Conservation (phyloP, 1,140 invertebrate species). For the Adelges cooleyi region DNA sequence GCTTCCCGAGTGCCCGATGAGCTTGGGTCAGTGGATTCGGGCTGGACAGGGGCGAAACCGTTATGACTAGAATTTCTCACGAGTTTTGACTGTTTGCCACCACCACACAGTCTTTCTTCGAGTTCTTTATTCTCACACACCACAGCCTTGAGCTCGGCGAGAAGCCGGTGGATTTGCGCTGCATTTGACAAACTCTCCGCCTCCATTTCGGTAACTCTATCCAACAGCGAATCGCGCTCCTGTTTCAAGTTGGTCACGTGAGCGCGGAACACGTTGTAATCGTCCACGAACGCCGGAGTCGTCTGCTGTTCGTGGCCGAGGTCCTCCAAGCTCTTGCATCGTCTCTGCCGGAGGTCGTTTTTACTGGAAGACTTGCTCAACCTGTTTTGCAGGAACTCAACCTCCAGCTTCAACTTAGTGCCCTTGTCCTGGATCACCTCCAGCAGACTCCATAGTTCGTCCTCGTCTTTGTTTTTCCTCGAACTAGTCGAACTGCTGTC, state of each 20-base stretch:
- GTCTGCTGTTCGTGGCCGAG: not conserved
- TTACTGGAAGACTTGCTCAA: not conserved
- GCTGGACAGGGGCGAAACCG: conserved; percentile 34
- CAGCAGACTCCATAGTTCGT: conserved; percentile 71
- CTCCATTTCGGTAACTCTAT: conserved; percentile 58
- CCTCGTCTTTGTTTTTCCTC: conserved; percentile 42
- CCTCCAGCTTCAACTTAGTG: conserved; percentile 59
- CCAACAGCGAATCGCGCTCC: conserved; percentile 57
- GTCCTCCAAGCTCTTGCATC: conserved; percentile 20
- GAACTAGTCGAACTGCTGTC: conserved; percentile 36
- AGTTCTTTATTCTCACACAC: conserved; percentile 48
- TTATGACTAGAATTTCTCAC: conserved; percentile 22
- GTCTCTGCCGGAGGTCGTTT: not conserved
- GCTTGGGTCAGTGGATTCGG: conserved; percentile 10
- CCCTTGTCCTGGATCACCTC: conserved; percentile 74
- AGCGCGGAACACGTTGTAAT: conserved; percentile 10
- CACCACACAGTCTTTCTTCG: conserved; percentile 45
- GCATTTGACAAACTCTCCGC: conserved; percentile 53
- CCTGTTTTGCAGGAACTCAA: conserved; percentile 39
- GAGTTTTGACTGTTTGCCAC: conserved; percentile 12
- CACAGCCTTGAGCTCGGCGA: conserved; percentile 47
- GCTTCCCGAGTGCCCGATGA: not conserved
- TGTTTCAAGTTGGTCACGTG: conserved; percentile 43
- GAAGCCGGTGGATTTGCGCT: conserved; percentile 50
- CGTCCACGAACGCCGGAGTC: not conserved